phyloP scores from a whole-genome alignment of 1,140 invertebrate genomes.

The Helicoverpa armigera region DNA sequence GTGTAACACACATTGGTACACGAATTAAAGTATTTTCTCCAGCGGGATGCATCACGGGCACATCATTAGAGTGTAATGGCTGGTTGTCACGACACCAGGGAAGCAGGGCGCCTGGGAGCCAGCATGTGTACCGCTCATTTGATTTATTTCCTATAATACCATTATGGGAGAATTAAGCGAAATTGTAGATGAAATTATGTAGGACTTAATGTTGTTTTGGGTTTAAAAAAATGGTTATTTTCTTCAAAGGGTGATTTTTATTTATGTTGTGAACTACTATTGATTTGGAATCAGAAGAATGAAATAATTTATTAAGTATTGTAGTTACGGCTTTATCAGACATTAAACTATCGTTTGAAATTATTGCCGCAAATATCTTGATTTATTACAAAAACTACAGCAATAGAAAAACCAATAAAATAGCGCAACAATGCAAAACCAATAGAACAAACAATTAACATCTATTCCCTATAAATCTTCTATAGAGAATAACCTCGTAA shows the following conservation, averaged over 20 bases:
- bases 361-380: background rate
- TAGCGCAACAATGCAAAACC: background rate
- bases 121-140: background rate
- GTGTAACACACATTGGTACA: conserved; percentile 6
- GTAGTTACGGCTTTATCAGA: background rate
- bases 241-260: background rate
- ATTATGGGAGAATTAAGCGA: conserved; percentile 30
- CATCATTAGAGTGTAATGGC: conserved; percentile 23
- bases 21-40: background rate
- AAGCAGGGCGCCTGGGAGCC: conserved; percentile 12
- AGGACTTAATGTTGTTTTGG: conserved; percentile 10
- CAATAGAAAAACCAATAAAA: background rate
- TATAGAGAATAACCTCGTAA: conserved; percentile 27
- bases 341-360: background rate
- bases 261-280: background rate
- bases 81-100: conserved; percentile 19
- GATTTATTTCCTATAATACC: conserved; percentile 31
- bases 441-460: conserved; percentile 19
- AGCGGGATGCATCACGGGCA: conserved; percentile 10
- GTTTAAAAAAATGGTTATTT: background rate
- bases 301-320: background rate
- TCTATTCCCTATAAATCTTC: conserved; percentile 13
- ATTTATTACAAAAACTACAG: background rate
- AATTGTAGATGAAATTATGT: conserved; percentile 27
- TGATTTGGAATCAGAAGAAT: background rate